Evolutionary conservation across 2,888 invertebrate species (phyloP).

Genomic region (Globia sparganii): DNA sequence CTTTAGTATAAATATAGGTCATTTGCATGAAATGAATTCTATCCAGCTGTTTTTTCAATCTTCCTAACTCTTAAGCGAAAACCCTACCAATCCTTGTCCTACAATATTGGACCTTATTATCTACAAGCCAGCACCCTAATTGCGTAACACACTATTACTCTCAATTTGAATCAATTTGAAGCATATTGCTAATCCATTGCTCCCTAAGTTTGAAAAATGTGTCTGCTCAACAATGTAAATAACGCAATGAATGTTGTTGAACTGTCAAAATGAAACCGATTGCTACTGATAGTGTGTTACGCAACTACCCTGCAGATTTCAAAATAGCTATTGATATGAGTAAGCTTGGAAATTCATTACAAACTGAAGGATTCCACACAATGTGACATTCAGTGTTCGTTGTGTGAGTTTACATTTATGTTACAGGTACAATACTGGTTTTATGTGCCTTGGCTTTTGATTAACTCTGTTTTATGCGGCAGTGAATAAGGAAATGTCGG

Average conservation of each 20-base stretch:
- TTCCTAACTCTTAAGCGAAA: background rate
- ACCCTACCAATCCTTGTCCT: background rate
- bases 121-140: no score
- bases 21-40: slow-evolving; percentile 14
- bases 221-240: no score
- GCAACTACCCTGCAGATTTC: no score
- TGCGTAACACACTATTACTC: no score
- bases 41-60: background rate
- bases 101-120: background rate
- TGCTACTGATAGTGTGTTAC: no score
- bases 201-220: no score
- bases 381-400: background rate
- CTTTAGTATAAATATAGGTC: background rate
- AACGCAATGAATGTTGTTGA: no score
- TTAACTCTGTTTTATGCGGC: slow-evolving; percentile 7
- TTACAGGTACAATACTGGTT: slow-evolving; percentile 8
- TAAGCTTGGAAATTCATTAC: slow-evolving; percentile 4
- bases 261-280: no score
- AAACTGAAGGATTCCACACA: slow-evolving; percentile 17
- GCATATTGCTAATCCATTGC: no score
- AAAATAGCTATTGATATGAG: background rate
- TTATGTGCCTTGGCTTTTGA: slow-evolving; percentile 8
- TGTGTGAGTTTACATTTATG: slow-evolving; percentile 2
- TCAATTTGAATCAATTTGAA: no score
- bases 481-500: slow-evolving; percentile 3